Evolutionary conservation across 2,888 invertebrate genomes (phyloP), one percentile per base, ranked within the genome.

Genomic region (Itoplectis maculator): DNA sequence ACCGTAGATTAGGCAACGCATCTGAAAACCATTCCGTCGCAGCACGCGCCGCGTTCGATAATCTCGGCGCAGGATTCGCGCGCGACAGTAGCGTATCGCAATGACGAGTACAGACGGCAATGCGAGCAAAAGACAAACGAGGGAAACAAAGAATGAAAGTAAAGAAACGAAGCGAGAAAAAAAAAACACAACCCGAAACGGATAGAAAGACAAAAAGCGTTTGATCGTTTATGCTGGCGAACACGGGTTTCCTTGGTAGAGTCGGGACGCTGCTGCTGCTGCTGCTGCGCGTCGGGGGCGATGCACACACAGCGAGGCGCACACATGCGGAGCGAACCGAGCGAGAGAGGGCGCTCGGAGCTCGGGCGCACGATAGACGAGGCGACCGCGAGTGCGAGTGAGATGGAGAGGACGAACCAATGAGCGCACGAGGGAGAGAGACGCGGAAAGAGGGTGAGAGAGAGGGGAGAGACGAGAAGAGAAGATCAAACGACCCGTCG

Each of bases 401-500:
- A 11, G 42, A 66, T 56, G 35, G 51, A 61, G 47, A 77, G 18
- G 73, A 49, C 35, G n/a, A n/a, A n/a, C n/a, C n/a, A n/a, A n/a
- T n/a, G n/a, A n/a, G n/a, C n/a, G n/a, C n/a, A n/a, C n/a, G n/a
- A n/a, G n/a, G n/a, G n/a, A 42, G 74, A n/a, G 68, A 49, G 73
- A 65, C 72, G 74, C 45, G n/a, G 63, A 70, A 65, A 54, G 54
- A 72, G 72, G 72, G 61, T 59, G 70, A 76, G 59, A 72, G 82
- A 76, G 79, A 15, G 73, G 75, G 82, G 76, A 29, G 56, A 68
- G 75, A 70, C 35, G 73, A 70, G 76, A 54, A 59, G 70, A 73
- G 80, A 83, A 83, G 82, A 83, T 83, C 82, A 83, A 83, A 83
- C 82, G 82, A 83, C 68, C 82, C 82, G 82, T 83, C 82, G 79